Base-by-base conservation (phyloP, 2,113 vertebrate species). In the Gambusia affinis region DNA sequence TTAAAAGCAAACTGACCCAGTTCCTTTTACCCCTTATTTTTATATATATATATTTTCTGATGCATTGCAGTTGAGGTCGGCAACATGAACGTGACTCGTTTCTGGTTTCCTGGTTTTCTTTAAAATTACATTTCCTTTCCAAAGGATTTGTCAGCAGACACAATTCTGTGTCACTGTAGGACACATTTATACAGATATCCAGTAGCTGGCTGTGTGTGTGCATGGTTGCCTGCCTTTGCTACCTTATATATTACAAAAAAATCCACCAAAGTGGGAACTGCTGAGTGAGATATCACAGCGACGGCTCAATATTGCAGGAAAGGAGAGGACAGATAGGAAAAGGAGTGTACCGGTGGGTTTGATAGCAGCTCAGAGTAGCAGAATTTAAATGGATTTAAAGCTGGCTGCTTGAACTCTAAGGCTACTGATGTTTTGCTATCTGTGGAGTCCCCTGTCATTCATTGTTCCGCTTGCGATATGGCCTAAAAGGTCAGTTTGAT, bases 1-100 rank as follows among this genome's bases (percentile, higher is more conserved):
- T 95, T 94, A 94, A 93, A 89, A 88, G 86, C 82, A 93, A 92
- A 91, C 89, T 88, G 91, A 88, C 93, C 91, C 87, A 93, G 80
- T 91, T 94, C 77, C 81, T 79, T 63, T 79, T 77, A 83, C 64
- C 35, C 31, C 60, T 82, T 71, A 28, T 73, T 65, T 42, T 42
- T 54, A 24, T 87, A 76, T 80, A 27, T 27, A 27, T 71, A 88
- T 83, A 88, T 83, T 80, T 64, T 80, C 75, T 47, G 27, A 70
- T 84, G 86, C 77, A n/a, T n/a, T 75, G 60, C 64, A 80, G 71
- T 70, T 60, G 35, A 78, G 57, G 60, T 31, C 60, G 47, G 44
- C 54, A 64, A 47, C 47, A 39, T 3, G 47, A 42, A 73, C 35
- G 27, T 66, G 66, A 67, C 57, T 71, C 54, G 70, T 60, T 31